A percentile compares a stretch with the other conserved stretches of the same genome.
These are phyloP conservation scores for Luscinia luscinia DNA, from an alignment of 2,797 vertebrate genomes.

Conservation along the genomic window DNA sequence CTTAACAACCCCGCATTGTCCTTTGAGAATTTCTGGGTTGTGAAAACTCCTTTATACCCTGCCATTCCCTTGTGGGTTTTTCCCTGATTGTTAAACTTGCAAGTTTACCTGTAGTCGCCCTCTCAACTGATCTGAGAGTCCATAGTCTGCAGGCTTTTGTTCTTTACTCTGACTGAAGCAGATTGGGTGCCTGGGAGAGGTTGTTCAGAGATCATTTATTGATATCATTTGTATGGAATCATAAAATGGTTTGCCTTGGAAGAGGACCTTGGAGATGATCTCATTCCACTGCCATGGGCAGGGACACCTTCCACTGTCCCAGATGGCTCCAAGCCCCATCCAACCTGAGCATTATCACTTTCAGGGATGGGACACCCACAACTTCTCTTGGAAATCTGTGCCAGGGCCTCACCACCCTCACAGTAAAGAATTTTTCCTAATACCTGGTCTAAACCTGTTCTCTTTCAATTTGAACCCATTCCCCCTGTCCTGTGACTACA, in stretches of 20 bases:
- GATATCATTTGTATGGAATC: neutral
- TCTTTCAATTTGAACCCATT: neutral
- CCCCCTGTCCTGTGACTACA: neutral
- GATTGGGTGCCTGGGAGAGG: neutral
- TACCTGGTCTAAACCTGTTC: neutral
- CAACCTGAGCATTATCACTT: neutral
- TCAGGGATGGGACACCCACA: neutral
- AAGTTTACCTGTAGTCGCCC: neutral
- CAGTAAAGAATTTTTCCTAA: neutral
- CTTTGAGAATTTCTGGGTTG: neutral
- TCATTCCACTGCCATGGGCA: neutral
- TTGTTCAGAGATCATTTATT: neutral
- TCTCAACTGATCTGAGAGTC: neutral
- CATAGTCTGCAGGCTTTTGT: neutral
- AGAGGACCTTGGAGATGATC: neutral
- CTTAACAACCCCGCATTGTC: neutral
- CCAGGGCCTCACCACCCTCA: neutral
- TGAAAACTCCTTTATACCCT: neutral
- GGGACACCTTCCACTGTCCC: neutral
- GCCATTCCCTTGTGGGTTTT: accelerated
- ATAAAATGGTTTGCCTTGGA: neutral
- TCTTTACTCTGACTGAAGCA: neutral
- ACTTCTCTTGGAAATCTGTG: neutral
- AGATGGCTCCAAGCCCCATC: neutral
- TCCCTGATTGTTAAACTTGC: neutral